phyloP scores from a whole-genome alignment of 2,888 invertebrate genomes.

The Margaritifera margaritifera region DNA sequence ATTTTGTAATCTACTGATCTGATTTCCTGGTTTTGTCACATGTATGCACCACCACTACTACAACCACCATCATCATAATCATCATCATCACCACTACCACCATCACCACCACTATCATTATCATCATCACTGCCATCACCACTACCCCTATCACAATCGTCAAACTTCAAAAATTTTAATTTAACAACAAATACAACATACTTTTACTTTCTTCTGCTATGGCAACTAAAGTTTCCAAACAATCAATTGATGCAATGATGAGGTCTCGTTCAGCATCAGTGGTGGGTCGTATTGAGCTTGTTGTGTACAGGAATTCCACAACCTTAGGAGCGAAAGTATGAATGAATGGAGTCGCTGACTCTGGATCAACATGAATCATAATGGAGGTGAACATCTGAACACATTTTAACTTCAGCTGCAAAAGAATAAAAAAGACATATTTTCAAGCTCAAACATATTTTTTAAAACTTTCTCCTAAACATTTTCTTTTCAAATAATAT shows the following conservation, averaged over 20 bases:
- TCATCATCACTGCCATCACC: too few relatives aligned
- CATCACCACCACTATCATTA: too few relatives aligned
- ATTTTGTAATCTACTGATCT: too few relatives aligned
- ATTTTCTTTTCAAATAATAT: too few relatives aligned
- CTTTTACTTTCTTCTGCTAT: slow-evolving; percentile 85
- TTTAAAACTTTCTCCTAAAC: too few relatives aligned
- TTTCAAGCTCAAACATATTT: not conserved
- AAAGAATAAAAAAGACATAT: slow-evolving; percentile 17
- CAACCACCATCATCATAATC: too few relatives aligned
- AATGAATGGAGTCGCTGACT: slow-evolving; percentile 85
- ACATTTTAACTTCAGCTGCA: slow-evolving; percentile 83
- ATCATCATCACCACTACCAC: too few relatives aligned
- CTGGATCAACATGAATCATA: slow-evolving; percentile 82
- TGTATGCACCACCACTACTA: too few relatives aligned
- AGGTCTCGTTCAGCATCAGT: slow-evolving; percentile 82
- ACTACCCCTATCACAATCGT: too few relatives aligned
- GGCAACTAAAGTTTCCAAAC: slow-evolving; percentile 83
- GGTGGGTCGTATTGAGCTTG: slow-evolving; percentile 78
- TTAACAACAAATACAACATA: slow-evolving; percentile 75
- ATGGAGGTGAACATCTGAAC: slow-evolving; percentile 85
- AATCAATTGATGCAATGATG: slow-evolving; percentile 82
- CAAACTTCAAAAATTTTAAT: not conserved
- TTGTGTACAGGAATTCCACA: slow-evolving; percentile 83
- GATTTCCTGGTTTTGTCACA: too few relatives aligned
- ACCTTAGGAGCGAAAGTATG: slow-evolving; percentile 86